Evolutionary conservation across 1,140 invertebrate species (phyloP).

Genomic region (Drosophila parvula): DNA sequence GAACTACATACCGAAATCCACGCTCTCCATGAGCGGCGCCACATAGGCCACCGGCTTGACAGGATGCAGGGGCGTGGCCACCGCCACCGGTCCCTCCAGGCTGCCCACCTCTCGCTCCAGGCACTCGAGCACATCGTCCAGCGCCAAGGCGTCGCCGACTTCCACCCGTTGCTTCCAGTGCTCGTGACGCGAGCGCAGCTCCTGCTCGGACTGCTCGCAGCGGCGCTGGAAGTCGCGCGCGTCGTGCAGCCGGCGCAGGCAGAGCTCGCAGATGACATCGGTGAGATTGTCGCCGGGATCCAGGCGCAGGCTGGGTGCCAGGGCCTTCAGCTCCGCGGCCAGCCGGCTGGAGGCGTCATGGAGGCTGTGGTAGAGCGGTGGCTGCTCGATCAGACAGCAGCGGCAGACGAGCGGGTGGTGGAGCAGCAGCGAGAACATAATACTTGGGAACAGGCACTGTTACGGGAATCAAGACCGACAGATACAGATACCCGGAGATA

Average conservation of each 20-base stretch:
- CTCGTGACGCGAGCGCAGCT: constrained; percentile 60
- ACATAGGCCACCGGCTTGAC: constrained; percentile 46
- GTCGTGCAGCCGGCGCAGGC: constrained; percentile 58
- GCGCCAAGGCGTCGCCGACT: constrained; percentile 46
- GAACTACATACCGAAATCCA: constrained; percentile 59
- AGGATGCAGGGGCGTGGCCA: constrained; percentile 7
- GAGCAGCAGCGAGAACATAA: constrained; percentile 69
- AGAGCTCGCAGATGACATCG: constrained; percentile 72
- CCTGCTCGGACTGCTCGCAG: constrained; percentile 65
- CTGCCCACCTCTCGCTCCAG: constrained; percentile 68
- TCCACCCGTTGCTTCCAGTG: constrained; percentile 61
- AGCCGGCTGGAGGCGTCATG: constrained; percentile 50
- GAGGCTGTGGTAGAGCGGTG: constrained; percentile 56
- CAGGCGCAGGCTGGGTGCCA: constrained; percentile 56
- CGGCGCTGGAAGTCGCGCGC: constrained; percentile 62
- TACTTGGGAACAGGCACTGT: constrained; percentile 33
- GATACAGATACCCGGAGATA: not conserved
- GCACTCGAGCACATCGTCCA: constrained; percentile 71
- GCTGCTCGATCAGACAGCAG: constrained; percentile 71
- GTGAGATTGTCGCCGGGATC: constrained; percentile 57
- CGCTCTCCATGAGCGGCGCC: constrained; percentile 44
- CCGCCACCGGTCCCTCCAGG: constrained; percentile 34
- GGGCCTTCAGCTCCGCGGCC: constrained; percentile 42
- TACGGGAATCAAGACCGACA: not conserved
- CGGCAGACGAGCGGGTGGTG: constrained; percentile 62